Evolutionary conservation across 1,140 invertebrate genomes (phyloP).

Genomic region (Orchestia grillus): DNA sequence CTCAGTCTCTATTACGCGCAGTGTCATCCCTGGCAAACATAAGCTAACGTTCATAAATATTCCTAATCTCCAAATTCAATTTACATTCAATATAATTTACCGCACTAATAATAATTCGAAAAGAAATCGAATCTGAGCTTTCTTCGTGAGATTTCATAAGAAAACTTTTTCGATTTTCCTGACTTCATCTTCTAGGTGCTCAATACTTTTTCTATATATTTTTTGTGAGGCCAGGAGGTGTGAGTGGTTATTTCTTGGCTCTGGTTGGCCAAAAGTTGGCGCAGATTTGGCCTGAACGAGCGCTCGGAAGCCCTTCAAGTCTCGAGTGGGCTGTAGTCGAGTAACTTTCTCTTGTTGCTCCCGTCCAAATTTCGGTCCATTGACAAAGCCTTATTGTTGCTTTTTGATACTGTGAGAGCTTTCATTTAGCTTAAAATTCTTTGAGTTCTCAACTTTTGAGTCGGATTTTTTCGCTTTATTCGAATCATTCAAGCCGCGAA

Average conservation of each 20-base stretch:
- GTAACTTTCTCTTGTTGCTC: constrained; percentile 33
- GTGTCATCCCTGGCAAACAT: background rate
- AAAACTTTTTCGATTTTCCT: background rate
- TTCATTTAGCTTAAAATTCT: background rate
- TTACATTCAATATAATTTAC: background rate
- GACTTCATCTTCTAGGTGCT: background rate
- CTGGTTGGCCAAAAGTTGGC: constrained; percentile 18
- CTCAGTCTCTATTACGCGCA: background rate
- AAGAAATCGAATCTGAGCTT: background rate
- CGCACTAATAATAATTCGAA: background rate
- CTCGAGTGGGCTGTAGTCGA: constrained; percentile 35
- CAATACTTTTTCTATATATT: background rate
- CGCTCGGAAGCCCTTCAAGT: constrained; percentile 23
- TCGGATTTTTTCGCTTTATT: background rate
- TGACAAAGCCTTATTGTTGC: constrained; percentile 15
- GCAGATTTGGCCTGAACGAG: constrained; percentile 42
- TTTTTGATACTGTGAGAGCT: constrained; percentile 1
- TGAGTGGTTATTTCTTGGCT: constrained; percentile 35
- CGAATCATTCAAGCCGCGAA: background rate
- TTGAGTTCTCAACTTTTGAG: background rate
- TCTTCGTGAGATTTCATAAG: background rate
- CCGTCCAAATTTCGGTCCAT: constrained; percentile 8
- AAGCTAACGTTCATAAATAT: background rate
- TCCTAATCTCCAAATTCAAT: background rate
- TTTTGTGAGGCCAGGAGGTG: constrained; percentile 12